phyloP scores from a whole-genome alignment of 2,888 invertebrate genomes.

The Hydraecia micacea region DNA sequence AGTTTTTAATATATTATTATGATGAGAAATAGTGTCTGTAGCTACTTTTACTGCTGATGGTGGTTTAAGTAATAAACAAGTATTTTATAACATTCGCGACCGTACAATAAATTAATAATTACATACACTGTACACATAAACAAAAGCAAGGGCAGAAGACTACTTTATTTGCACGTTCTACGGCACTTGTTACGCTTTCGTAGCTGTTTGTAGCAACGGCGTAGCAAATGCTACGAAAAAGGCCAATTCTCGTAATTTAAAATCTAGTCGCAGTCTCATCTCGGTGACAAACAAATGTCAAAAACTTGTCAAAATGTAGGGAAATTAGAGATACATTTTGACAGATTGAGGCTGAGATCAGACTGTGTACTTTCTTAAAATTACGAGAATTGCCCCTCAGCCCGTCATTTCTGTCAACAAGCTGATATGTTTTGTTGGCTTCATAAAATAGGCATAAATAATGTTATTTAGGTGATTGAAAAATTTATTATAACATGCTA shows the following conservation, averaged over 20 bases:
- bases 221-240: constrained; percentile 1
- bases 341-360: too few species aligned
- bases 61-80: not conserved
- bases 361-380: too few species aligned
- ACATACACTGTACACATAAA: not conserved
- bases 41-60: not conserved
- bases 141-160: not conserved
- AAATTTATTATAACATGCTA: not conserved
- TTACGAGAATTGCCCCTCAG: too few species aligned
- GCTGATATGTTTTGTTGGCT: not conserved
- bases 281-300: too few species aligned
- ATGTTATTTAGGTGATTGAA: too few species aligned
- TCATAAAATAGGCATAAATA: too few species aligned
- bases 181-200: not conserved
- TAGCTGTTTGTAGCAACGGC: not conserved
- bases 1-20: not conserved
- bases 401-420: not conserved
- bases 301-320: too few species aligned
- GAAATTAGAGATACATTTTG: too few species aligned
- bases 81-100: not conserved
- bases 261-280: too few species aligned
- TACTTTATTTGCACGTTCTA: not conserved
- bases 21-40: not conserved
- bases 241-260: too few species aligned
- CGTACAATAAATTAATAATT: not conserved